Percentiles rank a stretch among this genome's conserved stretches.
Evolutionary conservation across 2,113 vertebrate genomes (phyloP).

Genomic region (Bambusicola thoracicus): DNA sequence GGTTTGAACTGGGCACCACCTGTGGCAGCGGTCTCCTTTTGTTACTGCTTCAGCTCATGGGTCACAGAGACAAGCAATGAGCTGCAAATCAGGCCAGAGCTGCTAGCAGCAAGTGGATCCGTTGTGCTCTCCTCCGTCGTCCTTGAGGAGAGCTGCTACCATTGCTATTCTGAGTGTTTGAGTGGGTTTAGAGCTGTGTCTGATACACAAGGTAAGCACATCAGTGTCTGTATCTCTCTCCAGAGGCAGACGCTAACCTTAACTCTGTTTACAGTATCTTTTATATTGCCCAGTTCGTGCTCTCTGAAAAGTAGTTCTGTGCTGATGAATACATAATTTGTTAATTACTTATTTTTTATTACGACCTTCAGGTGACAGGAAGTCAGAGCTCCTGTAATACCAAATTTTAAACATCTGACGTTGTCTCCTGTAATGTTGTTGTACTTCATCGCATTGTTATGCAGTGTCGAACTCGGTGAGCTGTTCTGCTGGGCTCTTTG

Average conservation of each 20-base stretch:
- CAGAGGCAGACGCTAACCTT: not conserved
- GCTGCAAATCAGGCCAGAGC: not conserved
- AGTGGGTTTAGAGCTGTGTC: not conserved
- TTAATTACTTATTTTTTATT: not conserved
- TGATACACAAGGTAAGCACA: not conserved
- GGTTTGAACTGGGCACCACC: not conserved
- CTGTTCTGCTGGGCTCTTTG: not conserved
- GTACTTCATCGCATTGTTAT: slow-evolving; percentile 53
- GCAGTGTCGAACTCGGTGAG: slow-evolving; percentile 21
- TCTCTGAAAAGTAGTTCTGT: not conserved
- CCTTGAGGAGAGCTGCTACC: not conserved
- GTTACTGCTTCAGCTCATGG: not conserved
- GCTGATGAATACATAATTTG: slow-evolving; percentile 8
- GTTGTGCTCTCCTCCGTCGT: not conserved
- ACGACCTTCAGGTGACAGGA: slow-evolving; percentile 51
- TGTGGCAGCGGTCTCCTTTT: not conserved
- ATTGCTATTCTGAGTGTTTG: not conserved
- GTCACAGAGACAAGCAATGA: fast-evolving
- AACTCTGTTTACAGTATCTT: not conserved
- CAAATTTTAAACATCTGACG: not conserved
- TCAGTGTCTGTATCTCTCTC: not conserved
- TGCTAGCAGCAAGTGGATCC: not conserved
- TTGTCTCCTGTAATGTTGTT: not conserved
- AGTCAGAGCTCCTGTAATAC: not conserved
- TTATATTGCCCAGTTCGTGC: not conserved